Conservation (phyloP, 2,888 invertebrate genomes). For the Lamproptera curius region DNA sequence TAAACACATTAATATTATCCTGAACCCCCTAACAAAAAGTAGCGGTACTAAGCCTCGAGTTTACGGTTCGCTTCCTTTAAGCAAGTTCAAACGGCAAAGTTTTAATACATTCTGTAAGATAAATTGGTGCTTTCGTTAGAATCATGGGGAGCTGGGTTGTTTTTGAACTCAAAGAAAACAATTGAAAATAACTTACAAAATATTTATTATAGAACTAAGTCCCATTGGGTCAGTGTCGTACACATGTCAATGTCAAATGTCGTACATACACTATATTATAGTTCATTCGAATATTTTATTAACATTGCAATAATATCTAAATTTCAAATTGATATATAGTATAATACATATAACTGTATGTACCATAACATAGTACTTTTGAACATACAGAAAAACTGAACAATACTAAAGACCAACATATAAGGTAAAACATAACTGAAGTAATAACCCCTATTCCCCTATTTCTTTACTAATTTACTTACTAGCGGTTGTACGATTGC, state of each 20-base stretch:
- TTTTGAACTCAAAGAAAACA: too few relatives aligned
- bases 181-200: too few relatives aligned
- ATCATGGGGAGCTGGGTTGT: neutral
- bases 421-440: neutral
- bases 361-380: neutral
- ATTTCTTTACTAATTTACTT: too few relatives aligned
- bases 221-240: too few relatives aligned
- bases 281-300: too few relatives aligned
- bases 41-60: neutral
- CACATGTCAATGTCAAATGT: too few relatives aligned
- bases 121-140: neutral
- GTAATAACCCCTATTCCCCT: too few relatives aligned
- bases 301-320: neutral
- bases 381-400: neutral
- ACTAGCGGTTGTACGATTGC: neutral
- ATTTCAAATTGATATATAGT: neutral
- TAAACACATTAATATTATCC: neutral
- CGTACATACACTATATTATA: too few relatives aligned
- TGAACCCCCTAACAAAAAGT: neutral
- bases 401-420: neutral
- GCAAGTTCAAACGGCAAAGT: slow-evolving; percentile 1
- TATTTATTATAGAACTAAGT: too few relatives aligned
- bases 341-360: neutral
- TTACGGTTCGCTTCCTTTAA: slow-evolving; percentile 2
- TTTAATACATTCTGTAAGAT: slow-evolving; percentile 4